Evolutionary conservation across 2,888 invertebrate genomes (phyloP).

Genomic region (Acleris literana): DNA sequence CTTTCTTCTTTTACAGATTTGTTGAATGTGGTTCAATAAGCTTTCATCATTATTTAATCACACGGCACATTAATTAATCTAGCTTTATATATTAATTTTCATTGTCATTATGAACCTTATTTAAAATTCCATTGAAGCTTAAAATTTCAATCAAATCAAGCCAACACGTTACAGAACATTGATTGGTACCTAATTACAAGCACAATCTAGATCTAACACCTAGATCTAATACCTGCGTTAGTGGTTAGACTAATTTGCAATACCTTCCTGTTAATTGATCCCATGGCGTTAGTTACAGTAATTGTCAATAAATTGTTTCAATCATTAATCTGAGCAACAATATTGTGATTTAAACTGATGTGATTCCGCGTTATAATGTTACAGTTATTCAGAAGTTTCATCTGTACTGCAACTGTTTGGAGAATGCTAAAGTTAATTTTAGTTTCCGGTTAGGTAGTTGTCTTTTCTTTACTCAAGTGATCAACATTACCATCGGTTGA

Average conservation of each 20-base stretch:
- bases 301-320: conserved; percentile 81
- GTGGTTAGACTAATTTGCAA: conserved; percentile 77
- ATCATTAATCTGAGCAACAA: conserved; percentile 71
- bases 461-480: no score
- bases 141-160: conserved; percentile 37
- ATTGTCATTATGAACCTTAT: conserved; percentile 2
- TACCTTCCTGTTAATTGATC: conserved; percentile 80
- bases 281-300: conserved; percentile 73
- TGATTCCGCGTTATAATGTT: neutral
- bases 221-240: conserved; percentile 56
- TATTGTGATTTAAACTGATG: conserved; percentile 39
- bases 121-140: conserved; percentile 20
- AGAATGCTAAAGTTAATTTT: no score
- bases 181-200: conserved; percentile 51
- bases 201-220: conserved; percentile 65
- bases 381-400: neutral
- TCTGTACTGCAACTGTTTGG: no score
- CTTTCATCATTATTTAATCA: no score
- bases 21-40: no score
- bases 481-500: no score
- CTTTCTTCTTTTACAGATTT: no score
- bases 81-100: neutral
- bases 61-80: no score
- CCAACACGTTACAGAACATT: conserved; percentile 41
- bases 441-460: no score